These are phyloP conservation scores for Ips nitidus DNA, from an alignment of 1,140 invertebrate species.

Conservation along the genomic window DNA sequence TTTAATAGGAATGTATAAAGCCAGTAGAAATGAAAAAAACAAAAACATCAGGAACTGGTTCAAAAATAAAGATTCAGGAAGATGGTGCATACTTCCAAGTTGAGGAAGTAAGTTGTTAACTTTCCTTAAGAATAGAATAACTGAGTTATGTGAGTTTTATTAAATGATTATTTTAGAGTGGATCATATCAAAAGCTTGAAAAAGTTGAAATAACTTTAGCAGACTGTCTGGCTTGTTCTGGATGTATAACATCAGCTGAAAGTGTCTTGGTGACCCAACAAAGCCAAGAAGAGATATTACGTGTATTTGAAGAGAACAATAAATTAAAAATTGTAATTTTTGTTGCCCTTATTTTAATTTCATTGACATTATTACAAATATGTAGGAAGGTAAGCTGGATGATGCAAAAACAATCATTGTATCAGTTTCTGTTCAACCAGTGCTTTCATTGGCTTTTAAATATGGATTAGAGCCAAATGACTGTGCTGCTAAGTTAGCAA, in stretches of 20 bases:
- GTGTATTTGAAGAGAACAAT: constrained; percentile 65
- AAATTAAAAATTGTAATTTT: constrained; percentile 48
- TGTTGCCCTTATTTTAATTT: too few relatives aligned
- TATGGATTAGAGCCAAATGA: constrained; percentile 73
- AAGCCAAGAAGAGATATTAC: constrained; percentile 88
- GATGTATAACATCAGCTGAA: constrained; percentile 98
- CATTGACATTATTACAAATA: too few relatives aligned
- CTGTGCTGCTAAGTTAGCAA: constrained; percentile 69
- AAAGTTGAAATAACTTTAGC: constrained; percentile 94
- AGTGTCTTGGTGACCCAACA: constrained; percentile 94
- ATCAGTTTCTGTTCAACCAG: constrained; percentile 86
- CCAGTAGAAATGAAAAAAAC: constrained; percentile 82
- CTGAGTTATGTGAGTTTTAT: too few relatives aligned
- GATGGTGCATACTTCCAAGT: constrained; percentile 78
- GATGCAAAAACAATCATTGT: constrained; percentile 74
- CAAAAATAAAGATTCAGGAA: constrained; percentile 86
- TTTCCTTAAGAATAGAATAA: neutral
- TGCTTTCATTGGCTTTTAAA: constrained; percentile 81
- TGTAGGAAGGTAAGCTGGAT: constrained; percentile 42
- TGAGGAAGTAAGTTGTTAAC: constrained; percentile 56
- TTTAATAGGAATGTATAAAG: constrained; percentile 90
- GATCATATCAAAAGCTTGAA: constrained; percentile 63
- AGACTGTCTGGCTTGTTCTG: constrained; percentile 98
- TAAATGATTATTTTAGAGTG: constrained; percentile 42
- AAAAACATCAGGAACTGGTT: constrained; percentile 64